Evolutionary conservation across 2,113 vertebrate genomes (phyloP), one percentile per base, ranked within the genome.

Genomic region (Hipposideros armiger): DNA sequence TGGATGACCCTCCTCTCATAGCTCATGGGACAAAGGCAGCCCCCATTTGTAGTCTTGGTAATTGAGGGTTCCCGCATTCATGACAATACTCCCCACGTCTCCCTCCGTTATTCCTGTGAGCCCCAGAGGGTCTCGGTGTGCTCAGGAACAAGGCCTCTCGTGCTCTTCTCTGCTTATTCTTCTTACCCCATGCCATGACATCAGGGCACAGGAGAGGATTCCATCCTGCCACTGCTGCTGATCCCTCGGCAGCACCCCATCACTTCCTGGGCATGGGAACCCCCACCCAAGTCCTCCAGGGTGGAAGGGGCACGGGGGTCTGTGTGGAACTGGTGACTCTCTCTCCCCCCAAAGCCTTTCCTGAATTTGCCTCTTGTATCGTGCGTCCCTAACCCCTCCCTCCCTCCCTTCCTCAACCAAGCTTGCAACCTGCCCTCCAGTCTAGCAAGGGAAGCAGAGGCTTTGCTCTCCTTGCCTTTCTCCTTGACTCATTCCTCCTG

Each of bases 191-290:
- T 8, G 7, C 30, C n/a, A 0, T 5, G 9, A 45, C 81, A 32
- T 28, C 72, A 54, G 54, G 70, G 52, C 36, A 19, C 28, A 20
- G 24, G 19, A 40, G 19, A 10, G 56, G 28, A 26, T 40, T 4
- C 7, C 19, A 0, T 14, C 14, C 62, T 5, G 5, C 28, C 32
- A 1, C 28, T 40, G 20, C 72, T 40, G 20, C 13, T 17, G 15
- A 19, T 1, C 10, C 26, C 47, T 50, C 50, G 4, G 22, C 0
- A 0, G 11, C 11, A n/a, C 26, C 88, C 19, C 2, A 1, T 45
- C n/a, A 19, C 11, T 54, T 85, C 36, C 16, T 0, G 0, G 47
- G 45, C 11, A 2, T 8, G 0, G 52, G 32, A 45, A 45, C 6
- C 1, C 3, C 7, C 30, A 50, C 16, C 82, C 16, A 4, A 0